Evolutionary conservation across 2,113 vertebrate species (phyloP), one percentile per base, ranked within the genome.

Genomic region (Cryptomyrus ogoouensis): DNA sequence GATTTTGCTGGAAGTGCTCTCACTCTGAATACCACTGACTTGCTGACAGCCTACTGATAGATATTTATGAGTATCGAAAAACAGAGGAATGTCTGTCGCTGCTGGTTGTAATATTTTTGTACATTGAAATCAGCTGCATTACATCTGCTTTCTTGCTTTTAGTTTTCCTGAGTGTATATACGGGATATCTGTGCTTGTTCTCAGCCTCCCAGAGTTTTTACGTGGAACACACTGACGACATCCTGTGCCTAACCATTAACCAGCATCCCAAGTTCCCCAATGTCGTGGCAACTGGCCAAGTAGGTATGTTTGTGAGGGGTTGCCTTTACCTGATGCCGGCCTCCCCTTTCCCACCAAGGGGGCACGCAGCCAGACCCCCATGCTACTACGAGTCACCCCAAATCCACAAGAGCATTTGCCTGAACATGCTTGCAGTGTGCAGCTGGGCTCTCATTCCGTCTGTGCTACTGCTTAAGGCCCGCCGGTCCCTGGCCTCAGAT

Each of bases 281-380:
- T 92, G 96, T 99, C 95, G 98, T 99, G 96, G 98, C 98, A 96
- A 99, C 98, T 95, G 98, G 98, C 97, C 98, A 99, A 99, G 98
- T 99, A 98, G 98, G 98, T 99, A 99, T 98, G 98, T 99, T 97
- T 98, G 96, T 97, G 90, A 93, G 93, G 94, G 50, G 91, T 92
- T 88, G 92, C 91, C 93, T 92, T 91, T 92, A 91, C 91, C 90
- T 88, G 90, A 92, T 91, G 88, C 50, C 90, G 88, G 88, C 21
- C 17, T 88, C 84, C 83, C 52, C 70, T 19, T 27, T 47, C 13
- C 87, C 70, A 7, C 53, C 50, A 52, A 53, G 50, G 85, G 85
- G 85, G 47, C 44, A 19, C 3, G 27, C 50, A 31, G 27, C 15
- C 27, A 31, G 27, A 44, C 49, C 31, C n/a, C 50, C 27, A 13